These are phyloP conservation scores for Aricia artaxerxes DNA, from an alignment of 2,888 invertebrate species.

Conservation along the genomic window DNA sequence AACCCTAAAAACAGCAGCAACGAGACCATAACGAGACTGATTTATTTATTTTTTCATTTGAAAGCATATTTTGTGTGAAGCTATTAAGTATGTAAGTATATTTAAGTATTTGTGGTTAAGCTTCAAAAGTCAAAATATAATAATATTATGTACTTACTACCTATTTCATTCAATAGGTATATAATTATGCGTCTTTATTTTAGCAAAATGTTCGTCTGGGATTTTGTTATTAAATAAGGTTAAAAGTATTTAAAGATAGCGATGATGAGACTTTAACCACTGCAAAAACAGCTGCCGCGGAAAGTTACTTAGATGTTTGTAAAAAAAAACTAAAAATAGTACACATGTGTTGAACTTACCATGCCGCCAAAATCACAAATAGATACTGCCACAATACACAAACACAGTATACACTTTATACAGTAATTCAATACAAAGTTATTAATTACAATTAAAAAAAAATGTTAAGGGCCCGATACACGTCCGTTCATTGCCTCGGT, in stretches of 20 bases:
- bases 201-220: neutral
- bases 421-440: neutral
- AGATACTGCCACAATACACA: neutral
- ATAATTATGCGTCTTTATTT: too few species aligned
- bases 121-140: too few species aligned
- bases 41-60: too few species aligned
- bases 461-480: neutral
- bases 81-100: too few species aligned
- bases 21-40: too few species aligned
- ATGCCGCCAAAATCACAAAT: constrained; percentile 20
- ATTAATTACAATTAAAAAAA: neutral
- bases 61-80: too few species aligned
- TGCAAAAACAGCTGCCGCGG: neutral
- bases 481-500: constrained; percentile 25
- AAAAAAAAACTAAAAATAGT: constrained; percentile 18
- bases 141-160: too few species aligned
- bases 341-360: constrained; percentile 15
- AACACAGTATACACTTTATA: neutral
- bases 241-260: neutral
- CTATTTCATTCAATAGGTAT: too few species aligned
- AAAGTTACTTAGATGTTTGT: constrained; percentile 13
- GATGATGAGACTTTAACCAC: neutral
- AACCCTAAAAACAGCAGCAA: too few species aligned
- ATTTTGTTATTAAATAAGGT: neutral
- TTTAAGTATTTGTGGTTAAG: too few species aligned